phyloP scores from a whole-genome alignment of 2,113 vertebrate genomes.

The Turnix velox region DNA sequence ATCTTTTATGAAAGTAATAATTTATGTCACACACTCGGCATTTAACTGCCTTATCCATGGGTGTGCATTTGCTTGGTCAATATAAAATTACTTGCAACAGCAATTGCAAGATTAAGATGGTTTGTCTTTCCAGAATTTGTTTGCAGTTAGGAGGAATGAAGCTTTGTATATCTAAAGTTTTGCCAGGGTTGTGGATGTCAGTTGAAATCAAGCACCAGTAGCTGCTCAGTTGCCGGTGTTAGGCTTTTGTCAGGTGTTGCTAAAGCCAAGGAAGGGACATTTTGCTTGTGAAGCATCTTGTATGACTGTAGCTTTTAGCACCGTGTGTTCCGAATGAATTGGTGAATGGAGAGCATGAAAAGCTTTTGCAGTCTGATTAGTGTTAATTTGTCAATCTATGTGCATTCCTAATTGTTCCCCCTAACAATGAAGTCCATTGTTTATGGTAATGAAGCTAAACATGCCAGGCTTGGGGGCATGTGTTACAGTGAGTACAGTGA shows the following conservation, averaged over 20 bases:
- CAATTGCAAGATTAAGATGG: background rate
- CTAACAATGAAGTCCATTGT: background rate
- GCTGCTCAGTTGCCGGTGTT: background rate
- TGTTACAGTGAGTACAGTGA: background rate
- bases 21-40: background rate
- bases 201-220: background rate
- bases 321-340: background rate
- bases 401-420: background rate
- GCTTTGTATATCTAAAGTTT: background rate
- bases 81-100: background rate
- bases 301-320: background rate
- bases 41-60: background rate
- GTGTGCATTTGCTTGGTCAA: background rate
- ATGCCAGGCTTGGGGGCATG: background rate
- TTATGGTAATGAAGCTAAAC: background rate
- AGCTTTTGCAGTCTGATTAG: background rate
- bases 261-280: rapidly evolving
- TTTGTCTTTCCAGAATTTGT: background rate
- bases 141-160: too few species aligned
- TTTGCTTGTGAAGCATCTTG: background rate
- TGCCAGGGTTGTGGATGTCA: background rate
- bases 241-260: background rate
- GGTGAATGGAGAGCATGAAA: background rate
- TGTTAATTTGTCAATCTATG: background rate
- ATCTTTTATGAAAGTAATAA: background rate